A percentile compares a stretch with the other conserved stretches of the same genome.
Evolutionary conservation across 1,140 invertebrate genomes (phyloP).

Genomic region (Bombus cullumanus): DNA sequence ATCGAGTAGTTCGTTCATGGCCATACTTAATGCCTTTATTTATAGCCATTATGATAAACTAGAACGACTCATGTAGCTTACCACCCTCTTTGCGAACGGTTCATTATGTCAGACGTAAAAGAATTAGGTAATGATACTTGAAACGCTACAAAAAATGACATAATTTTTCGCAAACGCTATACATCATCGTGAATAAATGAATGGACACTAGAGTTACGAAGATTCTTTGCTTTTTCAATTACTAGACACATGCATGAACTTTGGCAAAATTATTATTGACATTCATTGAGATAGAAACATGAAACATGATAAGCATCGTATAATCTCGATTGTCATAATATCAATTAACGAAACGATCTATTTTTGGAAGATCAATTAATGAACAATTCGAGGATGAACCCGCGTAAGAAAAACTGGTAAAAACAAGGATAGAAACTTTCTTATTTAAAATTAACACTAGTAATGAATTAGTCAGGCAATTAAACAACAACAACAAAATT

Average conservation of each 20-base stretch:
- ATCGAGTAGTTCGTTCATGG: conserved; percentile 36
- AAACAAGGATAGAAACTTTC: too few species aligned
- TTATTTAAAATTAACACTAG: too few species aligned
- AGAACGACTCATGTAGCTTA: conserved; percentile 3
- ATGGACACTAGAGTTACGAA: neutral
- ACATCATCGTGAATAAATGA: neutral
- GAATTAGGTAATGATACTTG: neutral
- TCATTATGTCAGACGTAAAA: conserved; percentile 20
- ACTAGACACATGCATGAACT: neutral
- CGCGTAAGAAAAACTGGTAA: too few species aligned
- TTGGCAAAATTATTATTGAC: neutral
- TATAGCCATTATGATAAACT: conserved; percentile 41
- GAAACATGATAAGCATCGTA: too few species aligned
- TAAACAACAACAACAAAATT: rapidly evolving
- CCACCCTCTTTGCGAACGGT: neutral
- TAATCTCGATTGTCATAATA: too few species aligned
- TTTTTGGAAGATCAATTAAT: too few species aligned
- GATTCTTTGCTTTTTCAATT: neutral
- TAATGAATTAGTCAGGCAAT: neutral
- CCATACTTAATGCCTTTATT: conserved; percentile 44
- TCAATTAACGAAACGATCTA: too few species aligned
- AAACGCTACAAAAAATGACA: neutral
- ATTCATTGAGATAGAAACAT: too few species aligned
- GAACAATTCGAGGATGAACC: too few species aligned
- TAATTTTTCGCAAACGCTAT: neutral